Base-by-base conservation (phyloP, 1,140 invertebrate species). In the Radopholus similis region DNA sequence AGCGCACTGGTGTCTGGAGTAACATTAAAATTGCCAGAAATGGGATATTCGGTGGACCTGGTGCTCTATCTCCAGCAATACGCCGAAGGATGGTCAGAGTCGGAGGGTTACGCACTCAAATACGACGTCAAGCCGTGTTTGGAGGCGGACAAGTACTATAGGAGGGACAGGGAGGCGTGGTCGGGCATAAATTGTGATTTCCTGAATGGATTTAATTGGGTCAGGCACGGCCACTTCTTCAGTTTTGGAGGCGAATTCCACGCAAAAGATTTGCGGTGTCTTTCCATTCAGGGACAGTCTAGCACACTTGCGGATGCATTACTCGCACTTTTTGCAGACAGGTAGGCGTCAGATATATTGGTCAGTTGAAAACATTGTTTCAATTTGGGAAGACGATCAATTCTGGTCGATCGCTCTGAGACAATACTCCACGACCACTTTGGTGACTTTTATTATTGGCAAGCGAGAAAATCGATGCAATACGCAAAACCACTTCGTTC, bases 361-460 rank as follows among this genome's bases (percentile, higher is more conserved):
- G n/a, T n/a, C n/a, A n/a, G n/a, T n/a, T n/a, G n/a, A n/a, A n/a
- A n/a, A n/a, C n/a, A n/a, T 57, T 55, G 5, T 32, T n/a, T 64
- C 58, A 15, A 23, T 55, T 70, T 59, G 64, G 70, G n/a, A n/a
- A 84, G 80, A 68, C 89, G 87, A 69, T 87, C 87, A 35, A 85
- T 93, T 28, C 88, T 93, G 84, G 86, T 97, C 74, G 88, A 91
- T 72, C 88, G 90, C 82, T 91, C 91, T 53, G 93, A 96, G 85
- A 89, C 91, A 37, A 87, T 91, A 11, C 84, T 96, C 21, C 93
- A 97, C 83, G 89, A 93, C 81, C 83, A 84, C 37, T 97, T 91
- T 85, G 93, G 93, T 4, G 88, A 89, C 67, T 80, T 83, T 57
- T 83, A 87, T 38, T 96, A 91, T 83, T 97, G 94, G 93, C 83